phyloP scores from a whole-genome alignment of 2,113 vertebrate genomes.

The Pterocles gutturalis region DNA sequence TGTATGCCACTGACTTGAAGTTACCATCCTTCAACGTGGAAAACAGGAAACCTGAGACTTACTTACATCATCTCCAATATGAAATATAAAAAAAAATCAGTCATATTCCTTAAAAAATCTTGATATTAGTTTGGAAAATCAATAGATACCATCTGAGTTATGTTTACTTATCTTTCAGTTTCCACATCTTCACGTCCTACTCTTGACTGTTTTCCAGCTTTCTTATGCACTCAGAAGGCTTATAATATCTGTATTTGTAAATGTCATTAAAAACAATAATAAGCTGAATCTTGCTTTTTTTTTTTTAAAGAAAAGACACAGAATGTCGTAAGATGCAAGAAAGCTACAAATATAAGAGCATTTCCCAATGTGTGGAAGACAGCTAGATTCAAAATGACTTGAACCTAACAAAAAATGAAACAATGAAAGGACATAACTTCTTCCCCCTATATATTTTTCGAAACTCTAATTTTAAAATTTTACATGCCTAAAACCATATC shows the following conservation, averaged over 20 bases:
- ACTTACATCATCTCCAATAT: neutral
- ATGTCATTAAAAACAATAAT: neutral
- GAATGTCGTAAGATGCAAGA: neutral
- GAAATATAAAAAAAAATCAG: neutral
- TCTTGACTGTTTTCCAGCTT: neutral
- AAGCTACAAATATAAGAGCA: neutral
- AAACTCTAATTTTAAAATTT: neutral
- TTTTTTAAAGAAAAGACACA: neutral
- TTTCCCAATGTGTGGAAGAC: neutral
- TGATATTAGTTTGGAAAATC: neutral
- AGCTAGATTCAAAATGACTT: neutral
- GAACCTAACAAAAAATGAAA: neutral
- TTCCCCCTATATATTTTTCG: neutral
- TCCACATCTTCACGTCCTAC: neutral
- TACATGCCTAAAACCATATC: neutral
- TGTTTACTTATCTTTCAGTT: neutral
- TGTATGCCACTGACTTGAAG: neutral
- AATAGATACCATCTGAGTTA: rapidly evolving
- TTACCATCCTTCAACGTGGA: neutral
- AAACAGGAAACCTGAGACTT: neutral
- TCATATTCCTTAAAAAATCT: neutral
- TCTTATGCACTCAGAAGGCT: neutral
- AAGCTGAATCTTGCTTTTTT: neutral
- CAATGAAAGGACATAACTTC: neutral
- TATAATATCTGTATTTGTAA: neutral